Evolutionary conservation across 2,113 vertebrate species (phyloP).

Genomic region (Accipiter virgatus): DNA sequence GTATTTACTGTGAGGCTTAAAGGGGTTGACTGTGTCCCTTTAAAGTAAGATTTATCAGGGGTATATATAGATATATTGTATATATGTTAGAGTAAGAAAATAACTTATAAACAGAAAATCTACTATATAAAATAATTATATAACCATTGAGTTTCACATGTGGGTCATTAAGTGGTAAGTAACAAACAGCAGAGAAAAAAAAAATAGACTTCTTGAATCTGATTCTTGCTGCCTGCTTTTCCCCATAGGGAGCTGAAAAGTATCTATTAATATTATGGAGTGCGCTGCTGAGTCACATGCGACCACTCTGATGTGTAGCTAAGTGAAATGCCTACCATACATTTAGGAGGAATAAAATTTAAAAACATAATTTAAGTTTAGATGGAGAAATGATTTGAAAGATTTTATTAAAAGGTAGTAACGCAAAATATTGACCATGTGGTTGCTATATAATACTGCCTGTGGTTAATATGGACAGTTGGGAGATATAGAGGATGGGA

Average conservation of each 20-base stretch:
- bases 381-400: conserved; percentile 46
- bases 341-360: conserved; percentile 58
- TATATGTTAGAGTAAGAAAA: conserved; percentile 80
- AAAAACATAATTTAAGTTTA: conserved; percentile 65
- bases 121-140: conserved; percentile 78
- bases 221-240: conserved; percentile 76
- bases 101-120: conserved; percentile 80
- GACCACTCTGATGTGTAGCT: conserved; percentile 51
- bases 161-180: conserved; percentile 74
- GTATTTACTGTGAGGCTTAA: conserved; percentile 63
- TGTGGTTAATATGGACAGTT: conserved; percentile 32
- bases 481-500: conserved; percentile 22
- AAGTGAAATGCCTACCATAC: conserved; percentile 43
- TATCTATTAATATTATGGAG: conserved; percentile 53
- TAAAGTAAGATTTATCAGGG: conserved; percentile 77
- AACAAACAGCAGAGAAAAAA: conserved; percentile 68
- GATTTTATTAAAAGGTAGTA: conserved; percentile 68
- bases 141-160: conserved; percentile 73
- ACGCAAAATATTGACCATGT: conserved; percentile 43
- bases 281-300: conserved; percentile 20
- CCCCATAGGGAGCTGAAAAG: conserved; percentile 63
- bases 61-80: conserved; percentile 83
- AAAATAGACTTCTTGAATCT: conserved; percentile 69
- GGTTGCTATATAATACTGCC: conserved; percentile 39
- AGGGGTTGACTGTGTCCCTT: conserved; percentile 71